Conservation (phyloP, 2,113 vertebrate genomes). For the Gallinago undulata region DNA sequence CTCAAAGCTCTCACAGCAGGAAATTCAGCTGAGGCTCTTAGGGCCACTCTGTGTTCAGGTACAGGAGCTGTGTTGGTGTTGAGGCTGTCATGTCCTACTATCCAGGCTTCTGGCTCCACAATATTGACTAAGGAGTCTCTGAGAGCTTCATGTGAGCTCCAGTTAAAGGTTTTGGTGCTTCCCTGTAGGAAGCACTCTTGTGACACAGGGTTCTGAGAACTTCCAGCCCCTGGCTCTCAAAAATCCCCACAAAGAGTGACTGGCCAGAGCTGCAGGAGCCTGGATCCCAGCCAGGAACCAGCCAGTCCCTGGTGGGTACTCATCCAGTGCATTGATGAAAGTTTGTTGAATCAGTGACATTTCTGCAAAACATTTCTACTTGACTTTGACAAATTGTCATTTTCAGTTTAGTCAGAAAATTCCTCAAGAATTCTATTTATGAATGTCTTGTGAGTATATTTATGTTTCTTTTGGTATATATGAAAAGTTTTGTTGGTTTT, state of each 20-base stretch:
- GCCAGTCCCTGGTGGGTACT: neutral
- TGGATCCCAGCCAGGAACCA: neutral
- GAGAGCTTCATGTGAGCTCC: neutral
- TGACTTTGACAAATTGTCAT: neutral
- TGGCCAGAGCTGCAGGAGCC: neutral
- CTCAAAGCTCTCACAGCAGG: neutral
- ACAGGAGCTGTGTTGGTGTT: neutral
- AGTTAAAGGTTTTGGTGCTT: neutral
- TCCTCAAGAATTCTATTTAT: neutral
- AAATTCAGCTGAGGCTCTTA: neutral
- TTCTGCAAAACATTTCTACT: neutral
- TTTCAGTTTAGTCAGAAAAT: neutral
- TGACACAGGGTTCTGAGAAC: neutral
- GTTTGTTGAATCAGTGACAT: neutral
- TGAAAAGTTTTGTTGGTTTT: neutral
- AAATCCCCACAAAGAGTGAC: fast-evolving
- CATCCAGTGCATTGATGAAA: neutral
- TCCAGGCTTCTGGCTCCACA: neutral
- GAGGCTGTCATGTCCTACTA: neutral
- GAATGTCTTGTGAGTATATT: neutral
- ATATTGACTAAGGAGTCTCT: neutral
- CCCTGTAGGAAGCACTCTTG: neutral
- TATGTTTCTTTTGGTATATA: neutral
- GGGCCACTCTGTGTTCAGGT: neutral
- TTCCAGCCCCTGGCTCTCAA: neutral